Percentiles rank a stretch among this genome's conserved stretches.
phyloP scores from a whole-genome alignment of 2,797 vertebrate species.

The Diceros bicornis region DNA sequence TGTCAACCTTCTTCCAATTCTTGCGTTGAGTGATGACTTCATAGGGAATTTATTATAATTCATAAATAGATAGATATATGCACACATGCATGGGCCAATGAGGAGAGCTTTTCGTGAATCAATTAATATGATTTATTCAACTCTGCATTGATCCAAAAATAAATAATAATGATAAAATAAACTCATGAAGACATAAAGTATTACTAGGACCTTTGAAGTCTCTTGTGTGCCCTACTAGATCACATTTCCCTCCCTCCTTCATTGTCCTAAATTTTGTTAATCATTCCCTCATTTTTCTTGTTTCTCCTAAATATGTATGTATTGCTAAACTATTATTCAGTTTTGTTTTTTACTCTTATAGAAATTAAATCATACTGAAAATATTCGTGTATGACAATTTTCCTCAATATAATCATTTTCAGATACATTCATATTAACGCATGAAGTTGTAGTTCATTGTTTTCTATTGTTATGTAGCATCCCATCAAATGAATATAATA shows the following conservation, averaged over 20 bases:
- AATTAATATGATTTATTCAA: background rate
- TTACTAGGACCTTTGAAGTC: background rate
- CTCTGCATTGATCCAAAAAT: background rate
- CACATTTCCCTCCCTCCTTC: background rate
- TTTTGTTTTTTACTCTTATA: background rate
- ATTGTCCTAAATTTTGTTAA: background rate
- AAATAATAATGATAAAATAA: background rate
- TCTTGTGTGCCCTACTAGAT: background rate
- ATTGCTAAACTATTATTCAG: background rate
- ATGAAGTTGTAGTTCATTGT: background rate
- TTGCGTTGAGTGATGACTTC: background rate
- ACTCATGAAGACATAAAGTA: background rate
- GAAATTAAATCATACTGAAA: background rate
- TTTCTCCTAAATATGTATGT: background rate
- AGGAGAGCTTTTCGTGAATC: background rate
- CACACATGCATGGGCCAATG: background rate
- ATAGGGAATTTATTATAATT: background rate
- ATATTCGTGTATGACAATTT: background rate
- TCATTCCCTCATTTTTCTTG: background rate
- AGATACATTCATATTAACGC: background rate
- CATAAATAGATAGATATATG: background rate
- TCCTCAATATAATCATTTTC: background rate
- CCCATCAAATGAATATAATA: background rate
- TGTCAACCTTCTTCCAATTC: background rate
- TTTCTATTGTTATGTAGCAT: background rate